phyloP scores from a whole-genome alignment of 2,113 vertebrate species.

The Pluvianellus socialis region DNA sequence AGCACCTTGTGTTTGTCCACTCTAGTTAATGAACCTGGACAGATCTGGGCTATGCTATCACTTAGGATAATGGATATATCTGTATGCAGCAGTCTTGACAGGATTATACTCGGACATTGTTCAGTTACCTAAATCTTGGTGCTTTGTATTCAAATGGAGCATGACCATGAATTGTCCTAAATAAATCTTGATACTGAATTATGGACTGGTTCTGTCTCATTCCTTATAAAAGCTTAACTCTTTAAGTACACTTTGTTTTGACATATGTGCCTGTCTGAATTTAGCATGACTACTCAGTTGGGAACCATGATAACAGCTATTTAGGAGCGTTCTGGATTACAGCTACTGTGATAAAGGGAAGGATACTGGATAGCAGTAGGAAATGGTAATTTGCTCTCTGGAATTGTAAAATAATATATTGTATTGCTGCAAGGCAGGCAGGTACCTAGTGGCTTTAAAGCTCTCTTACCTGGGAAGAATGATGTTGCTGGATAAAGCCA shows the following conservation, averaged over 20 bases:
- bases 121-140: neutral
- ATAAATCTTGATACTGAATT: slow-evolving; percentile 29
- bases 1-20: neutral
- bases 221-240: neutral
- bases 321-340: neutral
- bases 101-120: neutral
- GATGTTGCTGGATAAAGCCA: neutral
- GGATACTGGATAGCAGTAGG: neutral
- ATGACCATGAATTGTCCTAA: slow-evolving; percentile 24
- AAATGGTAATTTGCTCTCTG: neutral
- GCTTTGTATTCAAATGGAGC: slow-evolving; percentile 7
- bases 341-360: neutral
- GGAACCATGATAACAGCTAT: neutral
- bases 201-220: neutral
- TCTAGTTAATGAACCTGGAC: neutral
- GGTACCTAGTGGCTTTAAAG: neutral
- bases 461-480: neutral
- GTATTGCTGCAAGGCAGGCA: neutral
- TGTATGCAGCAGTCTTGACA: neutral
- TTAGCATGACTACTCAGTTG: neutral
- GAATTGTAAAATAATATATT: neutral
- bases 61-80: rapidly evolving
- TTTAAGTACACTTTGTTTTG: neutral
- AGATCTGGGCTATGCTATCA: neutral
- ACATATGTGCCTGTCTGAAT: rapidly evolving